Percentiles rank a stretch among this genome's conserved stretches.
These are phyloP conservation scores for Ctenochaetus hawaiiensis DNA, from an alignment of 2,797 vertebrate species.

Conservation along the genomic window DNA sequence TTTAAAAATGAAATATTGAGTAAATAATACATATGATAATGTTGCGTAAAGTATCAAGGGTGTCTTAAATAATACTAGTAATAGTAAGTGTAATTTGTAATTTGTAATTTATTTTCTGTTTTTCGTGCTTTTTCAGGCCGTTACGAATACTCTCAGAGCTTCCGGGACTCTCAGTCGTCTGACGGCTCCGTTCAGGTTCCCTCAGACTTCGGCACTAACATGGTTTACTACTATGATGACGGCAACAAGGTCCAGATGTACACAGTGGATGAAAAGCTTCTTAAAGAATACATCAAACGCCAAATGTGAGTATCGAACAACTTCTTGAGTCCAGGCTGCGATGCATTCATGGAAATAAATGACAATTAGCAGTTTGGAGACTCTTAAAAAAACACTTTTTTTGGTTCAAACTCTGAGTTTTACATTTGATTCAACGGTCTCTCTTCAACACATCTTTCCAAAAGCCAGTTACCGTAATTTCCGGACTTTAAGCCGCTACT, in stretches of 20 bases:
- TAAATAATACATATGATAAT: no score
- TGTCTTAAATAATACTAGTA: no score
- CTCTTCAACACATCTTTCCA: no score
- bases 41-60: no score
- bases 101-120: accelerated
- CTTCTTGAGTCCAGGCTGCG: background rate
- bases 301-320: slow-evolving; percentile 91
- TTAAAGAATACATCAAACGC: slow-evolving; percentile 96
- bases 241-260: slow-evolving; percentile 93
- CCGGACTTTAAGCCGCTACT: no score
- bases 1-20: no score
- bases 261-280: slow-evolving; percentile 92
- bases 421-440: no score
- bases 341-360: background rate
- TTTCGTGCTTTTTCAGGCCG: slow-evolving; percentile 81
- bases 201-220: slow-evolving; percentile 85
- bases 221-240: slow-evolving; percentile 95
- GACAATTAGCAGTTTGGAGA: no score
- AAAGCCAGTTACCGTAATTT: no score
- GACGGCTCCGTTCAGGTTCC: slow-evolving; percentile 80
- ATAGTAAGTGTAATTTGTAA: no score
- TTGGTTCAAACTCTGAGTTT: no score
- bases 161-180: slow-evolving; percentile 83
- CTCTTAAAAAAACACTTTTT: no score
- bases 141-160: slow-evolving; percentile 88